Conservation (phyloP, 2,888 invertebrate genomes). For the Hypomecis atomaria region DNA sequence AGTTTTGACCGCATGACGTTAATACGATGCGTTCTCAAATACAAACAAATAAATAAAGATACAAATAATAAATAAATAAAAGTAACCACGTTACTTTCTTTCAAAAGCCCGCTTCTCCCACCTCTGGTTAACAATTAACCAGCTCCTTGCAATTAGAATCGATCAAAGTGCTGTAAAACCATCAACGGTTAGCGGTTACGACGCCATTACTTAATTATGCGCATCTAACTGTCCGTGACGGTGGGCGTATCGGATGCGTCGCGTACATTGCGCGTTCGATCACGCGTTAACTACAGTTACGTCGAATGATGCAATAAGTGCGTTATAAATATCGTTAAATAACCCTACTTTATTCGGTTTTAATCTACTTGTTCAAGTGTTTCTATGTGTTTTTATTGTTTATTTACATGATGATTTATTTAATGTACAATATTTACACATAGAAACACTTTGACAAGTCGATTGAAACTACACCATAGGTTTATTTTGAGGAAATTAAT, state of each 20-base stretch:
- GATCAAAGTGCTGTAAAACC: slow-evolving; percentile 10
- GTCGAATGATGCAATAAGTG: slow-evolving; percentile 3
- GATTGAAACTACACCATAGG: too few species aligned
- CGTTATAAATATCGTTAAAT: not conserved
- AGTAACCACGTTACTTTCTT: not conserved
- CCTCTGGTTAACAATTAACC: not conserved
- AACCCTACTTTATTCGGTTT: not conserved
- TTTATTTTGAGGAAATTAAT: too few species aligned
- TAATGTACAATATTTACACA: too few species aligned
- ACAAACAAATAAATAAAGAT: not conserved
- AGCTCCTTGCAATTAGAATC: not conserved
- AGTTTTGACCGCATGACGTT: too few species aligned
- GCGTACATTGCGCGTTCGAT: slow-evolving; percentile 40
- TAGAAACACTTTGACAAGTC: too few species aligned
- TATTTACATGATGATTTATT: too few species aligned
- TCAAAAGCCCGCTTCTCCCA: not conserved
- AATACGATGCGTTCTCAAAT: too few species aligned
- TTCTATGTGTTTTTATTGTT: too few species aligned
- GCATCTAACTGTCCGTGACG: slow-evolving; percentile 11
- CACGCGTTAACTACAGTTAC: slow-evolving; percentile 35
- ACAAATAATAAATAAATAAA: not conserved
- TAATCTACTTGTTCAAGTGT: too few species aligned
- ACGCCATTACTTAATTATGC: slow-evolving; percentile 28
- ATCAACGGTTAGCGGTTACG: slow-evolving; percentile 22
- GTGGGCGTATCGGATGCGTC: slow-evolving; percentile 7